These are phyloP conservation scores for Psittacara wagleri DNA, from an alignment of 2,113 vertebrate genomes.

Conservation along the genomic window DNA sequence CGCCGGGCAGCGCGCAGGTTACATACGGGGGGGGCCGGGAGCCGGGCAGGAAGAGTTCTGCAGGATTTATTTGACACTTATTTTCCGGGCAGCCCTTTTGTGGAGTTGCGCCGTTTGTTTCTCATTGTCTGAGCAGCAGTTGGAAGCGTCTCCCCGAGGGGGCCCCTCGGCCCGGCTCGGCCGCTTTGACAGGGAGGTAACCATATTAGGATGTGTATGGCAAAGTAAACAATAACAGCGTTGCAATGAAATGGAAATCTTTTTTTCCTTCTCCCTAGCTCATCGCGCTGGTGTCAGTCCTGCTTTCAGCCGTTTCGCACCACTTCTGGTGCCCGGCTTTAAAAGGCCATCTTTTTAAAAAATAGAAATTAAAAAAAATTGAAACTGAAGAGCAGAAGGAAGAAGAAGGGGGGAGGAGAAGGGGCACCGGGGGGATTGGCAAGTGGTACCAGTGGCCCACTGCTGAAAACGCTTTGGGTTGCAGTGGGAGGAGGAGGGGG, in stretches of 20 bases:
- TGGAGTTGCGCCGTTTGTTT: slow-evolving; percentile 89
- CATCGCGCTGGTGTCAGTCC: slow-evolving; percentile 88
- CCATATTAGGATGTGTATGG: slow-evolving; percentile 96
- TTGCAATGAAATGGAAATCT: slow-evolving; percentile 93
- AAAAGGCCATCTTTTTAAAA: slow-evolving; percentile 64
- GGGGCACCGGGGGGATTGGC: background rate
- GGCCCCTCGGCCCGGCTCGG: slow-evolving; percentile 82
- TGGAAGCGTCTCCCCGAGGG: slow-evolving; percentile 82
- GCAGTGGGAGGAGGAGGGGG: background rate
- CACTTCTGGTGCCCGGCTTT: slow-evolving; percentile 71
- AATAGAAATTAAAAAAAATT: background rate
- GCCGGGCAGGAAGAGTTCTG: slow-evolving; percentile 68
- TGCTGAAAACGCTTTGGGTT: slow-evolving; percentile 68
- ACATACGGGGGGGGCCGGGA: slow-evolving; percentile 50
- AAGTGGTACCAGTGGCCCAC: slow-evolving; percentile 73
- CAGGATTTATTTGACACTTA: slow-evolving; percentile 81
- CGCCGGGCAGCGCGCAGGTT: slow-evolving; percentile 45
- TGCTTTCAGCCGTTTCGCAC: slow-evolving; percentile 77
- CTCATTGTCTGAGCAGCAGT: slow-evolving; percentile 91
- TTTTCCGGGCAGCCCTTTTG: slow-evolving; percentile 81
- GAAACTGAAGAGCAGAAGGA: background rate
- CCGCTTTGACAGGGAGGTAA: slow-evolving; percentile 87
- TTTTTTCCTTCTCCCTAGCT: slow-evolving; percentile 39
- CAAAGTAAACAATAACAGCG: slow-evolving; percentile 99
- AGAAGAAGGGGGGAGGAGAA: background rate